Conservation (phyloP, 1,140 invertebrate genomes). For the Leptinotarsa lineolata region DNA sequence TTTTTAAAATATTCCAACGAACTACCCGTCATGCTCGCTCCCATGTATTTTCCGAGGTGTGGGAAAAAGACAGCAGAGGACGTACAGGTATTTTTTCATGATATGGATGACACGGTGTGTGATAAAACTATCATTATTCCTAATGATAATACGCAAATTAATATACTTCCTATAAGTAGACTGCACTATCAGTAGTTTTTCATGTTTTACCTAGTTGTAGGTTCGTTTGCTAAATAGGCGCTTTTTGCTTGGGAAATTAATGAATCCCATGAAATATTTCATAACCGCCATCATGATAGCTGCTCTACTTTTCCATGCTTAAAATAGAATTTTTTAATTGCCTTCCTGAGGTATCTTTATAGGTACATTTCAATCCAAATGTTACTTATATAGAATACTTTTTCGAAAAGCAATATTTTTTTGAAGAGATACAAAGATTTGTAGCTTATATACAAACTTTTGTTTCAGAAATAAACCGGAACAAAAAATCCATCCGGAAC, state of each 20-base stretch:
- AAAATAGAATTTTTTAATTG: no score
- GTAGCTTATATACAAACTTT: no score
- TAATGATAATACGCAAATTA: constrained; percentile 31
- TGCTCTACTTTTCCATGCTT: no score
- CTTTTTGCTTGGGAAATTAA: neutral
- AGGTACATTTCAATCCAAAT: no score
- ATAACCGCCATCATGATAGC: neutral
- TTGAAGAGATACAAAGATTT: no score
- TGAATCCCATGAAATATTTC: neutral
- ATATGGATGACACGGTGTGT: constrained; percentile 15
- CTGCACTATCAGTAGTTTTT: constrained; percentile 24
- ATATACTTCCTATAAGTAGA: constrained; percentile 30
- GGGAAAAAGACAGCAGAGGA: constrained; percentile 12
- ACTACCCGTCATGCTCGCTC: constrained; percentile 12
- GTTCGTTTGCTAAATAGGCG: constrained; percentile 3
- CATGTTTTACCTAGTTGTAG: constrained; percentile 21
- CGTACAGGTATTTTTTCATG: constrained; percentile 13
- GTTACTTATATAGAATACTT: no score
- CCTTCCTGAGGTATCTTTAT: no score
- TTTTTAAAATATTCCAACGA: constrained; percentile 18
- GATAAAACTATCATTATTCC: constrained; percentile 24
- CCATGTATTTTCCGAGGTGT: neutral
- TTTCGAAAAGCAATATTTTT: no score
- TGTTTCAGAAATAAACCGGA: no score
- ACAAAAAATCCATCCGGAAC: no score